Conservation (phyloP, 2,797 vertebrate genomes). For the Paratrypauchen microcephalus region DNA sequence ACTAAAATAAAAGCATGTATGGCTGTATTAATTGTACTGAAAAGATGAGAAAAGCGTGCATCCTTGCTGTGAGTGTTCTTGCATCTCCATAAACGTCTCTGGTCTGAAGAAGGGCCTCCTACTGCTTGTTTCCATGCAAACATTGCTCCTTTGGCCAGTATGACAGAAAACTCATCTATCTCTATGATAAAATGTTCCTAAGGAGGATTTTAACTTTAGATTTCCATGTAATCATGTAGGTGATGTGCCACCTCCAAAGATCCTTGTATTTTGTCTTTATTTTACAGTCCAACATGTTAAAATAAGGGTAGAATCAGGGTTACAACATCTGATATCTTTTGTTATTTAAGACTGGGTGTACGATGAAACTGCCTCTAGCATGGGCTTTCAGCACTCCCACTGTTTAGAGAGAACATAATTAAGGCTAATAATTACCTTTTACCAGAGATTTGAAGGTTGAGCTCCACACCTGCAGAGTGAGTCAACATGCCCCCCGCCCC, state of each 20-base stretch:
- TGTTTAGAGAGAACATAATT: constrained; percentile 40
- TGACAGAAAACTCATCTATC: too few relatives aligned
- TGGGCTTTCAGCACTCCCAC: constrained; percentile 27
- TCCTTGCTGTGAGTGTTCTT: too few relatives aligned
- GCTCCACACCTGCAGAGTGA: constrained; percentile 34
- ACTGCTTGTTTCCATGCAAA: too few relatives aligned
- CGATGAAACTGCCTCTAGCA: constrained; percentile 11
- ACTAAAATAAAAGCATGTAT: too few relatives aligned
- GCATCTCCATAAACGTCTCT: too few relatives aligned
- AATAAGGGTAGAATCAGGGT: not conserved
- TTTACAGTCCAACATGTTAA: not conserved
- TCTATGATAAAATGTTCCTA: too few relatives aligned
- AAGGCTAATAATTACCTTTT: constrained; percentile 60
- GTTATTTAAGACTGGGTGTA: constrained; percentile 1
- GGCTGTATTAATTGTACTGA: too few relatives aligned
- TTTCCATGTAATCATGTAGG: too few relatives aligned
- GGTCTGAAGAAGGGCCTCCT: too few relatives aligned
- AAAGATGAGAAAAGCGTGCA: too few relatives aligned
- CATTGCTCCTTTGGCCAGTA: too few relatives aligned
- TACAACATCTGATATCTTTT: not conserved
- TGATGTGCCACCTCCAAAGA: not conserved
- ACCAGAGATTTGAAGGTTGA: constrained; percentile 35
- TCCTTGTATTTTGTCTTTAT: not conserved
- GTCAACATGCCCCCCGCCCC: constrained; percentile 15
- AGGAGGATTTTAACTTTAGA: too few relatives aligned